Percentiles rank a stretch among this genome's conserved stretches.
These are phyloP conservation scores for Paracanthobrama guichenoti DNA, from an alignment of 2,113 vertebrate species.

Conservation along the genomic window DNA sequence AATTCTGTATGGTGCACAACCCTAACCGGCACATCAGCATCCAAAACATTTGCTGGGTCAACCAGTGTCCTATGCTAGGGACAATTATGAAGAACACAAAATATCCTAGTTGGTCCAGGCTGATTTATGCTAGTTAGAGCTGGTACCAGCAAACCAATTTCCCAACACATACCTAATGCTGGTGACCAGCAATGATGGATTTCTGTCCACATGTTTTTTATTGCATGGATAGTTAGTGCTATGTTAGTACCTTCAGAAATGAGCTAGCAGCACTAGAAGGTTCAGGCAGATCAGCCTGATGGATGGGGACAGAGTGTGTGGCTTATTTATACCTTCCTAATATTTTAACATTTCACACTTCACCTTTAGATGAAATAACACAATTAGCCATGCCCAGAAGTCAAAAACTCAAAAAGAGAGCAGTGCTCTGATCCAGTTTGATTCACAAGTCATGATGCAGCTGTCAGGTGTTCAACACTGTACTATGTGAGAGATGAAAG, in stretches of 20 bases:
- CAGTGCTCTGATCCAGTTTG: not conserved
- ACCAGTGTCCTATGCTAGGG: not conserved
- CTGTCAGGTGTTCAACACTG: not conserved
- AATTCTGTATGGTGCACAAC: not conserved
- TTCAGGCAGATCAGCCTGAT: conserved; percentile 33
- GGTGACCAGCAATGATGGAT: too few relatives aligned
- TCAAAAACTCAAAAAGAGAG: not conserved
- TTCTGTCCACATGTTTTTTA: conserved; percentile 33
- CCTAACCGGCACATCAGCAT: not conserved
- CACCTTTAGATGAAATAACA: not conserved
- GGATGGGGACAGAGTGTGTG: conserved; percentile 21
- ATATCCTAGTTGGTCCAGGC: not conserved
- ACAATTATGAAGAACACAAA: not conserved
- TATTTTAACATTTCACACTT: not conserved
- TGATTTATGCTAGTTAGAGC: too few relatives aligned
- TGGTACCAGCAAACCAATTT: too few relatives aligned
- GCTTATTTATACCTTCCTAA: not conserved
- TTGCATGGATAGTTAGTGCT: conserved; percentile 27
- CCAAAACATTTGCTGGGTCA: not conserved
- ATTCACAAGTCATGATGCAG: not conserved
- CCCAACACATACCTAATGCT: too few relatives aligned
- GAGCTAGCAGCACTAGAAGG: conserved; percentile 23
- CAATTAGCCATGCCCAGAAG: not conserved
- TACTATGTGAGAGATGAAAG: conserved; percentile 8
- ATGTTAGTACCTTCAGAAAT: conserved; percentile 47